phyloP scores from a whole-genome alignment of 2,888 invertebrate species.

The Campopleginae sp. region DNA sequence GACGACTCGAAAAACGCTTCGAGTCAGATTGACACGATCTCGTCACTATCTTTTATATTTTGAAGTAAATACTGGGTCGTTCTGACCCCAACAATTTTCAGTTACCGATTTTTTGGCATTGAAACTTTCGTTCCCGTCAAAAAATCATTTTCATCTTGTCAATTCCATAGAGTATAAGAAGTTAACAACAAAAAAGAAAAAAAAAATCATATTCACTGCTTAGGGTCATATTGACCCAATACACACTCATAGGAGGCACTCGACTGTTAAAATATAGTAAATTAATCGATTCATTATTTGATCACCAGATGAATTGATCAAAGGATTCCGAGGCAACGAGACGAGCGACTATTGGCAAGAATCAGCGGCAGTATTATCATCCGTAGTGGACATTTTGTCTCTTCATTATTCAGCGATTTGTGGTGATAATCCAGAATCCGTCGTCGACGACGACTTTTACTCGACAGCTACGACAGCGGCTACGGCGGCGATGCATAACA shows the following conservation, averaged over 20 bases:
- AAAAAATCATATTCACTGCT: too few relatives aligned
- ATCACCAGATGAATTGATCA: conserved; percentile 8
- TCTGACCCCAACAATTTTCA: too few relatives aligned
- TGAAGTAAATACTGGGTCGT: too few relatives aligned
- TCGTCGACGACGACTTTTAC: conserved; percentile 79
- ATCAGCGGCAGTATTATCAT: conserved; percentile 67
- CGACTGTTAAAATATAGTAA: background rate
- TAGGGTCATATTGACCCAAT: too few relatives aligned
- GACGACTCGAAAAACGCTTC: too few relatives aligned
- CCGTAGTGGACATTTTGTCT: conserved; percentile 78
- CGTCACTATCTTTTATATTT: background rate
- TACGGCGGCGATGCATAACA: conserved; percentile 63
- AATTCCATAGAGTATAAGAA: too few relatives aligned
- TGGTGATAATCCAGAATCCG: conserved; percentile 56
- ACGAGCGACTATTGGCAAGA: conserved; percentile 63
- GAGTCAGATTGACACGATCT: background rate
- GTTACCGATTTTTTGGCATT: too few relatives aligned
- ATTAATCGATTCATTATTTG: background rate
- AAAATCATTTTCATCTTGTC: too few relatives aligned
- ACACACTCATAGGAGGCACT: too few relatives aligned
- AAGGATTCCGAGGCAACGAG: conserved; percentile 57
- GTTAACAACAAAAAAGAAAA: too few relatives aligned
- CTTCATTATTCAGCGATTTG: conserved; percentile 81
- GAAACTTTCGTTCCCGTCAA: too few relatives aligned
- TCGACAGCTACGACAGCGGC: conserved; percentile 74